Evolutionary conservation across 2,888 invertebrate genomes (phyloP), one percentile per base, ranked within the genome.

Genomic region (Ephialtes manifestator): DNA sequence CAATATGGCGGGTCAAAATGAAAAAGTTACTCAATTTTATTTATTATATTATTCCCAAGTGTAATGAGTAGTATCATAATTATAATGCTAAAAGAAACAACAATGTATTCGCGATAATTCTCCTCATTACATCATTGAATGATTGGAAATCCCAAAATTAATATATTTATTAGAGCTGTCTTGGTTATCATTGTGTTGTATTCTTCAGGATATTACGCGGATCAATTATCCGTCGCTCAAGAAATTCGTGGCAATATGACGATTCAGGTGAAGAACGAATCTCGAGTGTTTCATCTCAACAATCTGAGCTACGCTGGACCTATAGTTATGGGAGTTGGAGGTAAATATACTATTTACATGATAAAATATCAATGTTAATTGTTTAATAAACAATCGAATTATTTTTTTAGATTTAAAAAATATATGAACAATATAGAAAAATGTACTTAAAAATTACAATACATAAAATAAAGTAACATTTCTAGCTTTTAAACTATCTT

Each of bases 321-420:
- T 1, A 98, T 99, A 87, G 97, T 99, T 75, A 99, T 99, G 99
- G 99, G 99, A 43, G 97, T 99, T 85, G 99, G 99, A 94, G 98
- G 98, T 96, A 94, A 94, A 89, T 87, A 74, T 71, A 58, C 46
- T 4, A 60, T 4, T 4, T 53, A 70, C 81, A 18, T 63, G 18
- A 58, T 20, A 3, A 15, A 43, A 11, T 24, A 68, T n/a, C n/a
- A n/a, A n/a, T n/a, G n/a, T n/a, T n/a, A n/a, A n/a, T n/a, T n/a
- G n/a, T n/a, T n/a, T n/a, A n/a, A n/a, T n/a, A n/a, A n/a, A n/a
- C n/a, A n/a, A n/a, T n/a, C n/a, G n/a, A n/a, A n/a, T n/a, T 31
- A 20, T 58, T 55, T 72, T n/a, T 13, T 53, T 58, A 24, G 24
- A 5, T 13, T 20, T 7, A 24, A 10, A 48, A 28, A 39, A 65